phyloP scores from a whole-genome alignment of 2,113 vertebrate species.

The Syrmaticus mikado region DNA sequence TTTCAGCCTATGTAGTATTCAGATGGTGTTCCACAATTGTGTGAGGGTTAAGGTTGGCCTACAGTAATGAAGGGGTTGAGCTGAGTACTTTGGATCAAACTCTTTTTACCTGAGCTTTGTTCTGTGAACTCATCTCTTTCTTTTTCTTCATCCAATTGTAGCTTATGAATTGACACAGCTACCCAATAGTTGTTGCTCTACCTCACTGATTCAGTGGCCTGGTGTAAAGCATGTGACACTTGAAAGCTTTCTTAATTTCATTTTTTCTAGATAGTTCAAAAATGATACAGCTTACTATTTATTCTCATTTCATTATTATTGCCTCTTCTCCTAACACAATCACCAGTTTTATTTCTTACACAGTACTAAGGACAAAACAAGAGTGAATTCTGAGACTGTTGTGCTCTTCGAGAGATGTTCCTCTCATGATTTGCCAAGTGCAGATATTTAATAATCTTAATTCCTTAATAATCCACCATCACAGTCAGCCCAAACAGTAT shows the following conservation, averaged over 20 bases:
- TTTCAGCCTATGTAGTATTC: background rate
- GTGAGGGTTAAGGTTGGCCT: background rate
- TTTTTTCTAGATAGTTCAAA: background rate
- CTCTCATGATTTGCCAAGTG: background rate
- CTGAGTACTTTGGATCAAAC: background rate
- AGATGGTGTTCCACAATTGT: background rate
- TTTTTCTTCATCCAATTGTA: background rate
- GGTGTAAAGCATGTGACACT: slow-evolving; percentile 1
- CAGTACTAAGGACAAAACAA: background rate
- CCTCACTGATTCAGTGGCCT: background rate
- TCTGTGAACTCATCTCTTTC: background rate
- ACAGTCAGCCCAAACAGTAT: slow-evolving; percentile 50
- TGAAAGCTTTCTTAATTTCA: slow-evolving; percentile 17
- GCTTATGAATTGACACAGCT: background rate
- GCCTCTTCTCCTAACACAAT: background rate
- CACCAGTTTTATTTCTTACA: background rate
- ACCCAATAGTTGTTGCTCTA: background rate
- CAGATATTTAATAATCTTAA: background rate
- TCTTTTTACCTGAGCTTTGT: background rate
- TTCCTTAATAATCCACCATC: slow-evolving; percentile 1
- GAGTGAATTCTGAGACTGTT: background rate
- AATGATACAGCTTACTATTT: background rate
- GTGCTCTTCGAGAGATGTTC: background rate
- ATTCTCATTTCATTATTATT: slow-evolving; percentile 20
- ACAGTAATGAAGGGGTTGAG: background rate